Conservation (phyloP, 1,140 invertebrate species). For the Macrotrachela quadricornifera region DNA sequence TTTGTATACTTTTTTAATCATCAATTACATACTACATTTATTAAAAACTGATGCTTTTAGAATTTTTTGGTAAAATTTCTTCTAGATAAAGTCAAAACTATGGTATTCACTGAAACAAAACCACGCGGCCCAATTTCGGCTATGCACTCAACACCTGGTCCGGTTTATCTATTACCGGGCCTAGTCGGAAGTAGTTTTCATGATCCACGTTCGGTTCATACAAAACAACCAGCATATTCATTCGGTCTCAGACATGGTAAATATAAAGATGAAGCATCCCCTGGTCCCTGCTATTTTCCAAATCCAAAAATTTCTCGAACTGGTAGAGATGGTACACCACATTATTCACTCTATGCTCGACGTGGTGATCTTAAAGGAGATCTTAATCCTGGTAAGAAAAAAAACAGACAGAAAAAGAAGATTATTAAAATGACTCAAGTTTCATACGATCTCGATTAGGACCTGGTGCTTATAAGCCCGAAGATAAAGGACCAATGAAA, state of each 20-base stretch:
- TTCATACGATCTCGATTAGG: slow-evolving; percentile 15
- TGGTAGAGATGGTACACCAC: slow-evolving; percentile 25
- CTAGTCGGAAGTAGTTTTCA: slow-evolving; percentile 23
- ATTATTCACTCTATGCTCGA: slow-evolving; percentile 14
- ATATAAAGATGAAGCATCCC: slow-evolving; percentile 20
- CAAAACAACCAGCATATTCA: slow-evolving; percentile 12
- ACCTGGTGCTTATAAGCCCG: slow-evolving; percentile 55
- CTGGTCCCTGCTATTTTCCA: slow-evolving; percentile 13
- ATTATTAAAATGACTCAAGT: no score
- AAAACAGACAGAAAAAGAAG: no score
- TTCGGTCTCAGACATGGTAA: slow-evolving; percentile 14
- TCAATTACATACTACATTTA: no score
- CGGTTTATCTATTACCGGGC: slow-evolving; percentile 31
- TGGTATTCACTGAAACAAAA: slow-evolving; percentile 40
- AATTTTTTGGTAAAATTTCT: no score
- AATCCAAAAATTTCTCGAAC: slow-evolving; percentile 15
- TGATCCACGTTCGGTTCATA: slow-evolving; percentile 24
- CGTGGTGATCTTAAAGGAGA: neutral
- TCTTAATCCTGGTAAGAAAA: no score
- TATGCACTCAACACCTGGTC: slow-evolving; percentile 67
- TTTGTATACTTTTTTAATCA: no score
- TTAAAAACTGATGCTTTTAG: no score
- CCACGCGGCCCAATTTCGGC: slow-evolving; percentile 67
- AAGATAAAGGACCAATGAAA: slow-evolving; percentile 38
- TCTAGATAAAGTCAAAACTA: neutral